phyloP scores from a whole-genome alignment of 1,140 invertebrate genomes.

The Drosophila pseudoananassae region DNA sequence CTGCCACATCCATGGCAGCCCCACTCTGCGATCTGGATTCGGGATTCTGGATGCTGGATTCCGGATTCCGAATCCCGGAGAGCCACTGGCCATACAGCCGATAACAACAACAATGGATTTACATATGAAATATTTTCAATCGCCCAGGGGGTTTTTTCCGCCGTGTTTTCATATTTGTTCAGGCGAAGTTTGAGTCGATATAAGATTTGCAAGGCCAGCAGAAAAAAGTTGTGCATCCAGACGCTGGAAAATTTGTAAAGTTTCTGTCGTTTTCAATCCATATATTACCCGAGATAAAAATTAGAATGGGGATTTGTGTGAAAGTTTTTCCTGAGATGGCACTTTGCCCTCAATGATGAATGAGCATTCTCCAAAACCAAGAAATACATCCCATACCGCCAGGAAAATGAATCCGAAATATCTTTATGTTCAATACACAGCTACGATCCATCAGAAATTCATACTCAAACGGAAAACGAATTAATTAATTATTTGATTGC shows the following conservation, averaged over 20 bases:
- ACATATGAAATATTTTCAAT: conserved; percentile 77
- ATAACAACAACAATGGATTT: conserved; percentile 61
- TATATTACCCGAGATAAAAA: conserved; percentile 44
- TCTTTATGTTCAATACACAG: neutral
- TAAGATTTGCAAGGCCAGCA: conserved; percentile 26
- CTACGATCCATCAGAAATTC: neutral
- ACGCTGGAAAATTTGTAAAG: conserved; percentile 58
- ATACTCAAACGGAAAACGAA: neutral
- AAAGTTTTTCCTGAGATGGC: conserved; percentile 11
- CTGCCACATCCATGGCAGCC: conserved; percentile 6
- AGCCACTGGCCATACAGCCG: conserved; percentile 37
- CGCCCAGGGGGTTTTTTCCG: conserved; percentile 52
- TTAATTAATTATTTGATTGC: conserved; percentile 12
- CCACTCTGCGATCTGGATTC: neutral
- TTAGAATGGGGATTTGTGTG: conserved; percentile 16
- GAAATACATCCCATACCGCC: neutral
- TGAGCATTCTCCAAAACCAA: neutral
- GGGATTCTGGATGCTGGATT: neutral
- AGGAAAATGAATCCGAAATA: neutral
- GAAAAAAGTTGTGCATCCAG: conserved; percentile 45
- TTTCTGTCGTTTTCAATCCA: conserved; percentile 59
- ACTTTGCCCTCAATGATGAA: conserved; percentile 15
- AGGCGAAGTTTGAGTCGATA: conserved; percentile 55
- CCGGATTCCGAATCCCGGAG: conserved; percentile 3
- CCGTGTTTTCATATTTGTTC: conserved; percentile 59